These are phyloP conservation scores for Willisornis vidua DNA, from an alignment of 2,113 vertebrate species.

Conservation along the genomic window DNA sequence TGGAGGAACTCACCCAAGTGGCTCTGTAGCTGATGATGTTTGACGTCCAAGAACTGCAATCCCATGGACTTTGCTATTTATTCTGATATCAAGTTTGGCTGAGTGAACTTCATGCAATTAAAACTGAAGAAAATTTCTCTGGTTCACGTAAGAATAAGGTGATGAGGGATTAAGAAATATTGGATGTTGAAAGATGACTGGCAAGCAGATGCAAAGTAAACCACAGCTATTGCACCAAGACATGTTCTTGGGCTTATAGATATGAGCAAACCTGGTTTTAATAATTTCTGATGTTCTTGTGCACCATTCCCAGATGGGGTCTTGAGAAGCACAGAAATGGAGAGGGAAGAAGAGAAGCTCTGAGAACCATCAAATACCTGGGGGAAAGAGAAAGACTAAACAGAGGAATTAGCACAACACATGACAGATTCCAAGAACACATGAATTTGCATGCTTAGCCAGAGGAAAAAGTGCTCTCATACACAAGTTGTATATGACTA, in stretches of 20 bases:
- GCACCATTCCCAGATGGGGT: background rate
- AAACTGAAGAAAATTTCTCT: background rate
- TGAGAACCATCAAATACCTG: background rate
- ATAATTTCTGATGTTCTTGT: background rate
- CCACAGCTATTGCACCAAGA: constrained; percentile 30
- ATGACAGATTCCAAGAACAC: background rate
- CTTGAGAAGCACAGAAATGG: background rate
- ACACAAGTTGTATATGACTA: background rate
- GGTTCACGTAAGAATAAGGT: background rate
- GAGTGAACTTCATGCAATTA: background rate
- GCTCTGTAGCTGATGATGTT: background rate
- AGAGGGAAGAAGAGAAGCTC: background rate
- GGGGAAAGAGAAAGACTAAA: constrained; percentile 14
- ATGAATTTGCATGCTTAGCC: background rate
- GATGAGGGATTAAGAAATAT: background rate
- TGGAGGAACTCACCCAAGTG: background rate
- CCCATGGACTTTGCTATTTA: background rate
- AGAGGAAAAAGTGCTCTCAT: background rate
- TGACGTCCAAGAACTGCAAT: background rate
- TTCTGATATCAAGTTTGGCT: background rate
- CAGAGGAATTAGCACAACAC: background rate
- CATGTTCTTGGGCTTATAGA: background rate
- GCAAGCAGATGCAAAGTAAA: constrained; percentile 27
- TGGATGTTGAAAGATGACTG: constrained; percentile 39
- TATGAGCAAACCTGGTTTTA: constrained; percentile 13